Evolutionary conservation across 2,113 vertebrate species (phyloP), one percentile per base, ranked within the genome.

Genomic region (Actinemys pallida): DNA sequence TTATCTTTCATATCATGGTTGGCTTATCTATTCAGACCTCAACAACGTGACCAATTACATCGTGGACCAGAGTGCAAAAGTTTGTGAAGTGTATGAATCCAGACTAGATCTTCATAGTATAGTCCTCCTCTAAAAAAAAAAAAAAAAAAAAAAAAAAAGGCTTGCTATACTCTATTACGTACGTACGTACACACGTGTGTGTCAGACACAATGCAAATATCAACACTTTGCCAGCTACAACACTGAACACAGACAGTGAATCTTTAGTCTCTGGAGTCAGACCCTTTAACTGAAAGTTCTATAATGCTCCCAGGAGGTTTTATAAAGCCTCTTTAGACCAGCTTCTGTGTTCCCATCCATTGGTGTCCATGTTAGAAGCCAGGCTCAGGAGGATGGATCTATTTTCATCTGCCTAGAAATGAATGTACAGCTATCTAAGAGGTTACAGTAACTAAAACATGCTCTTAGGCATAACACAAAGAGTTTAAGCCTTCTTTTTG

Each of bases 161-260:
- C 16, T 39, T 2, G 52, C 69, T 78, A 47, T 39, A 10, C 52
- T 85, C 84, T 83, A 84, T 75, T 16, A 88, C 39, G 39, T 39
- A 39, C 39, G 39, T 39, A 39, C 39, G 39, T 39, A 90, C n/a
- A n/a, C n/a, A n/a, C 42, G 81, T 29, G 80, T 27, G 89, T 65
- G 87, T 80, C 29, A 82, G 80, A 84, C 81, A 94, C 92, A 93
- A 84, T 82, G 92, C 88, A 69, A 84, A 69, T 72, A 89, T 94
- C 88, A 87, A 3, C 88, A 91, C 86, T 54, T 91, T 6, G 14
- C 35, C 16, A 69, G 62, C 8, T n/a, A n/a, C 16, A n/a, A n/a
- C 35, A n/a, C 35, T n/a, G 16, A 69, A 69, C 94, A 76, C 92
- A 42, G 69, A 39, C 86, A 0, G 1, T 25, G 86, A 79, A 69